Conservation (phyloP, 2,113 vertebrate species). For the Cyprinus carpio region DNA sequence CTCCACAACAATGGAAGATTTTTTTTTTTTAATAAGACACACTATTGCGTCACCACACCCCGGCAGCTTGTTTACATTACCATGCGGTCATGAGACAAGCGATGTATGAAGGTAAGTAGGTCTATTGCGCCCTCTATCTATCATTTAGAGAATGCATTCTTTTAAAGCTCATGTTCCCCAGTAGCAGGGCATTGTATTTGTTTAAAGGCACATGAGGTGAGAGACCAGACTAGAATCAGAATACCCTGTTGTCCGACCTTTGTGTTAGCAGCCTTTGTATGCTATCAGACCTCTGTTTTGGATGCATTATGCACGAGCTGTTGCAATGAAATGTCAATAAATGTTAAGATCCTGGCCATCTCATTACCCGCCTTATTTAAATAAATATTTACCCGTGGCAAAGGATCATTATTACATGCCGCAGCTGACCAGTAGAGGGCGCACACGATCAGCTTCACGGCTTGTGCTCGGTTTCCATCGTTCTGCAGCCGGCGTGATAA, state of each 20-base stretch:
- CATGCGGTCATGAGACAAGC: slow-evolving; percentile 39
- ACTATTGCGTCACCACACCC: slow-evolving; percentile 22
- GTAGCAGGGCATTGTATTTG: background rate
- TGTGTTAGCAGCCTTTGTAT: background rate
- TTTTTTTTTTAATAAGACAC: background rate
- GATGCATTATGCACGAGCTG: background rate
- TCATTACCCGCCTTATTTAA: background rate
- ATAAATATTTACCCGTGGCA: background rate
- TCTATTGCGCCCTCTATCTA: slow-evolving; percentile 16
- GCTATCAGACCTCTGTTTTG: background rate
- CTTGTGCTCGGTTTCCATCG: background rate
- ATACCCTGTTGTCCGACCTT: background rate
- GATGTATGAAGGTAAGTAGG: background rate
- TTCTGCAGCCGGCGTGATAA: background rate
- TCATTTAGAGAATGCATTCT: no score
- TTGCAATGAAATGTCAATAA: background rate
- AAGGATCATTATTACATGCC: background rate
- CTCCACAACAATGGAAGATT: slow-evolving; percentile 22
- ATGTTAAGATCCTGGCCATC: background rate
- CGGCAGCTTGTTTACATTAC: slow-evolving; percentile 49
- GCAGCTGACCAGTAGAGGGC: slow-evolving; percentile 5
- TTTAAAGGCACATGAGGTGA: background rate
- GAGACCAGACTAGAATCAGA: background rate
- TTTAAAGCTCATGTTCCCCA: background rate
- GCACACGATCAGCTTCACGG: background rate